Conservation (phyloP, 1,140 invertebrate species). For the Bombus impatiens region DNA sequence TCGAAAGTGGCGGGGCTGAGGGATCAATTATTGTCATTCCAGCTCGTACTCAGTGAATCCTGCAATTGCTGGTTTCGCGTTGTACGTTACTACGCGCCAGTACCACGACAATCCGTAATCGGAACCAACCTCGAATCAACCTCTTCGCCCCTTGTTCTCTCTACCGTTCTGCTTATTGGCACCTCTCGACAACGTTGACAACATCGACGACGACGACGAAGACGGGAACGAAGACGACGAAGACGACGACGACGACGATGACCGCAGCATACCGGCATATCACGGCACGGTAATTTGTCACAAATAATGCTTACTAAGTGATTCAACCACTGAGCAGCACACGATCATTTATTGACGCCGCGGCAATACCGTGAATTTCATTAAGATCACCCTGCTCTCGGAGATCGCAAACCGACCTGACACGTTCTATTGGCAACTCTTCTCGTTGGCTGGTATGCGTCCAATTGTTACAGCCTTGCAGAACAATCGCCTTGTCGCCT, state of each 20-base stretch:
- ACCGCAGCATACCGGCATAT: constrained; percentile 77
- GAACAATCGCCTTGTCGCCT: background rate
- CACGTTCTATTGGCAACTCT: constrained; percentile 37
- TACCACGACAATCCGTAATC: constrained; percentile 73
- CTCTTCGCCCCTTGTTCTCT: constrained; percentile 23
- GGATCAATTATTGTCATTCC: constrained; percentile 82
- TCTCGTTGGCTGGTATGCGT: constrained; percentile 26
- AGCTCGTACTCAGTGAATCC: constrained; percentile 73
- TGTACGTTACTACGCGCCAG: constrained; percentile 72
- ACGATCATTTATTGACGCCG: constrained; percentile 79
- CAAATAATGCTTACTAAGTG: constrained; percentile 80
- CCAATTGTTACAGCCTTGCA: background rate
- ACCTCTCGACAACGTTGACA: background rate
- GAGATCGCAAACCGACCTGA: constrained; percentile 27
- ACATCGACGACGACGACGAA: no score
- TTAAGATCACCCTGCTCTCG: constrained; percentile 68
- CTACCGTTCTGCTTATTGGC: constrained; percentile 48
- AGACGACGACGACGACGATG: constrained; percentile 42
- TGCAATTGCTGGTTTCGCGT: constrained; percentile 77
- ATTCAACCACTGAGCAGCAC: constrained; percentile 72
- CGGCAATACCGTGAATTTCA: constrained; percentile 79
- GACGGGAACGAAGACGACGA: background rate
- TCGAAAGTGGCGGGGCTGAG: constrained; percentile 60
- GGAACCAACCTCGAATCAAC: constrained; percentile 42
- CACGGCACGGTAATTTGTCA: constrained; percentile 80